These are phyloP conservation scores for Clivina fossor DNA, from an alignment of 2,888 invertebrate species.

Conservation along the genomic window DNA sequence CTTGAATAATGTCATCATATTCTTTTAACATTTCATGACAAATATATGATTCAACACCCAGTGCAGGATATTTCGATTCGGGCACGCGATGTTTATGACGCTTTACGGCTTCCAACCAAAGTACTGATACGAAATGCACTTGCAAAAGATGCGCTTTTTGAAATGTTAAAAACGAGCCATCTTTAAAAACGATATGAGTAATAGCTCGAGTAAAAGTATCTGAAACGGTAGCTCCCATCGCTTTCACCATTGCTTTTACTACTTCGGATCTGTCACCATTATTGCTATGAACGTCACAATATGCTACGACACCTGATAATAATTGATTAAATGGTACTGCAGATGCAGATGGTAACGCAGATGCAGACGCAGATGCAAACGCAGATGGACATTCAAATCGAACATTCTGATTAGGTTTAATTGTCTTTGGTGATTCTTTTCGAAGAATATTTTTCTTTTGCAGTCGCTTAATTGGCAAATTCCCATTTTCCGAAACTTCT, in stretches of 20 bases:
- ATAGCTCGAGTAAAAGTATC: slow-evolving; percentile 56
- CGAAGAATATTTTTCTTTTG: slow-evolving; percentile 14
- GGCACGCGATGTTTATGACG: slow-evolving; percentile 44
- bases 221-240: slow-evolving; percentile 51
- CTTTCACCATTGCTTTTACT: slow-evolving; percentile 46
- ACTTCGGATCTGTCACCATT: slow-evolving; percentile 48
- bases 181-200: slow-evolving; percentile 70
- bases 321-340: slow-evolving; percentile 45
- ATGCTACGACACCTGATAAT: slow-evolving; percentile 48
- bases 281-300: slow-evolving; percentile 48
- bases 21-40: slow-evolving; percentile 40
- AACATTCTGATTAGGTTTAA: slow-evolving; percentile 40
- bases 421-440: slow-evolving; percentile 35
- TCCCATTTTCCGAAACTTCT: too few relatives aligned
- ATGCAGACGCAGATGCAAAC: too few relatives aligned
- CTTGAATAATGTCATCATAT: slow-evolving; percentile 47
- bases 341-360: too few relatives aligned
- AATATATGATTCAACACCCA: too few relatives aligned
- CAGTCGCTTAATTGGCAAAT: slow-evolving; percentile 10
- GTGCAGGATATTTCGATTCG: slow-evolving; percentile 49
- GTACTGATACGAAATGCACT: slow-evolving; percentile 63
- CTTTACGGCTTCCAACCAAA: slow-evolving; percentile 64
- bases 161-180: slow-evolving; percentile 62
- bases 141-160: slow-evolving; percentile 61
- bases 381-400: slow-evolving; percentile 49